Percentiles rank a stretch among this genome's conserved stretches.
Conservation (phyloP, 2,888 invertebrate genomes). For the Tenthredo notha region DNA sequence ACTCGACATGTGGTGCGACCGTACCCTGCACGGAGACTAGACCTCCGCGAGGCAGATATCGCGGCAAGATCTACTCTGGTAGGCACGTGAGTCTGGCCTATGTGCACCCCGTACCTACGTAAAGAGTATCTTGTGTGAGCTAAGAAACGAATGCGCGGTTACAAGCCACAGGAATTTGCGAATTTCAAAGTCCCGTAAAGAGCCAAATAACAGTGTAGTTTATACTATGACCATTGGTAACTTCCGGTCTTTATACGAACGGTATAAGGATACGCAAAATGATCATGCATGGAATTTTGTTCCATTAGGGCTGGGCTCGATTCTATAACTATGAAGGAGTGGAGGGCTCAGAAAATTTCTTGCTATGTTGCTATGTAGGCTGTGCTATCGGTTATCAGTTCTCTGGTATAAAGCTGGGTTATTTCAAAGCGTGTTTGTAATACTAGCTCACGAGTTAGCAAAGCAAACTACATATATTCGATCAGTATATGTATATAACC, state of each 20-base stretch:
- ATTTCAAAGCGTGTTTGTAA: background rate
- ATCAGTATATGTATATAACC: background rate
- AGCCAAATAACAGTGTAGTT: background rate
- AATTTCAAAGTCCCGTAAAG: constrained; percentile 22
- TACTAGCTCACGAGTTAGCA: background rate
- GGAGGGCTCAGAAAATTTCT: background rate
- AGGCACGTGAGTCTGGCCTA: constrained; percentile 66
- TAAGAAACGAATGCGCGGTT: background rate
- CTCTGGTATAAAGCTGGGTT: background rate
- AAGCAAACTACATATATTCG: background rate
- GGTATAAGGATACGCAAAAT: background rate
- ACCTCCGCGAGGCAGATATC: constrained; percentile 76
- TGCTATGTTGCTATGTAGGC: background rate
- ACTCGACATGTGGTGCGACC: constrained; percentile 57
- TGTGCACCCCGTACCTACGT: constrained; percentile 28
- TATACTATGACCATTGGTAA: background rate
- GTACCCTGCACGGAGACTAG: constrained; percentile 65
- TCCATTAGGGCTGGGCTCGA: background rate
- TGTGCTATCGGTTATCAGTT: background rate
- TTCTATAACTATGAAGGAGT: background rate
- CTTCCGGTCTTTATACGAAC: background rate
- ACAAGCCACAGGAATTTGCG: constrained; percentile 1
- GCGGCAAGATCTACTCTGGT: constrained; percentile 75
- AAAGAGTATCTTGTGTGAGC: constrained; percentile 19
- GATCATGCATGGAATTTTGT: background rate